Percentiles rank a stretch among this genome's conserved stretches.
Conservation (phyloP, 2,888 invertebrate genomes). For the Trissolcus brochymenae region DNA sequence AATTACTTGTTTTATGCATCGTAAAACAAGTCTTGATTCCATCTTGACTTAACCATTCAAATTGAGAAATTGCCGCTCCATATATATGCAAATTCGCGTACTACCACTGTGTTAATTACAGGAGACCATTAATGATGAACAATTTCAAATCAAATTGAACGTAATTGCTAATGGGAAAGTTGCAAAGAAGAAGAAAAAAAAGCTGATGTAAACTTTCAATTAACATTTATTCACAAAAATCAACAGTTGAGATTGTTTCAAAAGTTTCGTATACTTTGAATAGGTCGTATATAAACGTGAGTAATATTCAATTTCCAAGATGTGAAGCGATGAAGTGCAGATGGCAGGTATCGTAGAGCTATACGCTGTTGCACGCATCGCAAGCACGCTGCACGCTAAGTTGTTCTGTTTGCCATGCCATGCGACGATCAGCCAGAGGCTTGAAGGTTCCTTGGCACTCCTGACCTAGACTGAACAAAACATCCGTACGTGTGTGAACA, state of each 20-base stretch:
- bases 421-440: slow-evolving; percentile 67
- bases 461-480: slow-evolving; percentile 74
- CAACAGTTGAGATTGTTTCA: neutral
- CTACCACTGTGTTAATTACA: slow-evolving; percentile 28
- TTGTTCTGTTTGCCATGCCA: slow-evolving; percentile 56
- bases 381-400: slow-evolving; percentile 60
- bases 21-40: slow-evolving; percentile 59
- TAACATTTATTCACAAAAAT: neutral
- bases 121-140: slow-evolving; percentile 26
- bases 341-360: slow-evolving; percentile 56
- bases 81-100: slow-evolving; percentile 42
- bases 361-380: slow-evolving; percentile 66
- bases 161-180: too few species aligned
- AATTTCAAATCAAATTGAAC: slow-evolving; percentile 26
- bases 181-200: too few species aligned
- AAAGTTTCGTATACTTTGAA: slow-evolving; percentile 8
- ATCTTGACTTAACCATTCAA: slow-evolving; percentile 59
- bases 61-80: slow-evolving; percentile 53
- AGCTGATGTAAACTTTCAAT: too few species aligned
- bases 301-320: slow-evolving; percentile 59
- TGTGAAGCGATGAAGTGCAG: slow-evolving; percentile 38
- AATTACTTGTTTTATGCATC: slow-evolving; percentile 62
- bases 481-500: slow-evolving; percentile 68
- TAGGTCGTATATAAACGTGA: slow-evolving; percentile 31
- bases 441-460: slow-evolving; percentile 72